These are phyloP conservation scores for Drosophila nigromelanica DNA, from an alignment of 1,140 invertebrate species.

Conservation along the genomic window DNA sequence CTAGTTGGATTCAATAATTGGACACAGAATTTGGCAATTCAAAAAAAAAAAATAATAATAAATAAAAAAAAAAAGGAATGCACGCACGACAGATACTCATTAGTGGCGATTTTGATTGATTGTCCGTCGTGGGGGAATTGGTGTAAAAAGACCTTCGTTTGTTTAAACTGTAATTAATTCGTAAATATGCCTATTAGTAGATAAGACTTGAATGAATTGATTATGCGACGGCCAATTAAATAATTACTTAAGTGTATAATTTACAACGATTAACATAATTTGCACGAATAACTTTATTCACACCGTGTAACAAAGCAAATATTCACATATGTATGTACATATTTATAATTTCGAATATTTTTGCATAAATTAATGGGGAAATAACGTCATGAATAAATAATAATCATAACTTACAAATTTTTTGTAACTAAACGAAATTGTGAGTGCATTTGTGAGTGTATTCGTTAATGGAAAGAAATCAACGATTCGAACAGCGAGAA, in stretches of 20 bases:
- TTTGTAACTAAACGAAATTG: not conserved
- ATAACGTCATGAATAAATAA: not conserved
- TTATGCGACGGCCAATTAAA: constrained; percentile 4
- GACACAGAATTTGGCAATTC: not conserved
- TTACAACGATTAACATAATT: constrained; percentile 24
- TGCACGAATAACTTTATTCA: constrained; percentile 17
- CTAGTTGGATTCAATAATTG: too few species aligned
- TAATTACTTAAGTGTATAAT: constrained; percentile 29
- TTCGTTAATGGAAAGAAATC: constrained; percentile 1
- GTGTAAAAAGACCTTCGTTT: not conserved
- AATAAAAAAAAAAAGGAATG: not conserved
- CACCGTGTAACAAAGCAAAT: not conserved
- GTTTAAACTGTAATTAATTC: not conserved
- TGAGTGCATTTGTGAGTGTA: constrained; percentile 15
- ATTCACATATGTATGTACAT: too few species aligned
- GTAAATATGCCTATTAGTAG: constrained; percentile 15
- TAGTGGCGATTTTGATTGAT: constrained; percentile 1
- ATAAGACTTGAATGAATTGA: not conserved
- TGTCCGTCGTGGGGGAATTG: not conserved
- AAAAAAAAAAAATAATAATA: not conserved
- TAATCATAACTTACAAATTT: constrained; percentile 3
- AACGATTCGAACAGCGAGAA: constrained; percentile 17
- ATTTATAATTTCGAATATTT: not conserved
- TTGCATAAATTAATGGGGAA: not conserved
- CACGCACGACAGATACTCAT: not conserved